Base-by-base conservation (phyloP, 2,888 invertebrate genomes). In the Aromia moschata region DNA sequence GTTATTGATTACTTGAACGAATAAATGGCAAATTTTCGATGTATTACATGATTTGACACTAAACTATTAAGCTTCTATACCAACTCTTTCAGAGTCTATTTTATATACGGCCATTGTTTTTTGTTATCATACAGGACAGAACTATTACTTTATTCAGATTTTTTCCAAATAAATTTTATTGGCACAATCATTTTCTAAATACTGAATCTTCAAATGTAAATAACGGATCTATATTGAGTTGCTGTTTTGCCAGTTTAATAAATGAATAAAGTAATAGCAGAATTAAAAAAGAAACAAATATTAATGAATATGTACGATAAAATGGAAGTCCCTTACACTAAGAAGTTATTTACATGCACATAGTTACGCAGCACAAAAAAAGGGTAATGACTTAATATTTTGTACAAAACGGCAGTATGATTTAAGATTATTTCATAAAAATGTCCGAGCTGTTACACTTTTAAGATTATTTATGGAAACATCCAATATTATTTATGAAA, bases 41-140 rank as follows among this genome's bases (percentile, higher is more conserved):
- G 79, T 79, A 70, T 75, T 74, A 77, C 72, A 77, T 75, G 76
- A 72, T 74, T 73, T 63, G 70, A 75, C 71, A 74, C 77, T 77
- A 79, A 72, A 73, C 74, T 75, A 75, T 69, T 51, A 72, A 72
- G 73, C 71, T 67, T 69, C 69, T 71, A 64, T 70, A 70, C 67
- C 43, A 59, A 66, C 43, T 38, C 52, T 10, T 38, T 20, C 9
- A 11, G 47, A 47, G 56, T 53, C 56, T 65, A 60, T 62, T 25
- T 54, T 44, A 54, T 44, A 45, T 38, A 71, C 63, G 67, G 60
- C 59, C 65, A 62, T 66, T 62, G 60, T 58, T 66, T 59, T 65
- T 60, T 41, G 12, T 56, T 46, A 30, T 52, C 51, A 31, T 52
- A 52, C 10, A 17, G 30, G 41, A 14, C 16, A 17, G 31, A 52